Conservation (phyloP, 1,140 invertebrate genomes). For the Drosophila burlai region DNA sequence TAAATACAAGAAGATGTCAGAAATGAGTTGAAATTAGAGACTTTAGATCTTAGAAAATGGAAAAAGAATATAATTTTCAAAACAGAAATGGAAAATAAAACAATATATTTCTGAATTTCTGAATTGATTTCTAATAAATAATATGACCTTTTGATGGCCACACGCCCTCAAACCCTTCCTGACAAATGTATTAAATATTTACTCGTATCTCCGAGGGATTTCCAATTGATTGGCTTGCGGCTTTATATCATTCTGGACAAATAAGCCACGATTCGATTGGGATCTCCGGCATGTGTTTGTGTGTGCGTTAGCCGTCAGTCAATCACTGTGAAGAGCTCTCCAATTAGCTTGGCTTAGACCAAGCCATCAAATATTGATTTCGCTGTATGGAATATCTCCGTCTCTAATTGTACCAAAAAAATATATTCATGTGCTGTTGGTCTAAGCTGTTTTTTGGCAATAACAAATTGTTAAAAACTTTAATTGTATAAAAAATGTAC, state of each 20-base stretch:
- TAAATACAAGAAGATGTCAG: too few relatives aligned
- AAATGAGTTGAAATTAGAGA: not conserved
- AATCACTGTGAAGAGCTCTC: conserved; percentile 45
- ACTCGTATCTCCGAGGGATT: conserved; percentile 19
- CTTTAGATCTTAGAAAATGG: too few relatives aligned
- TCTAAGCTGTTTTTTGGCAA: not conserved
- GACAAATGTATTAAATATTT: conserved; percentile 28
- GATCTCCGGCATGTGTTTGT: conserved; percentile 6
- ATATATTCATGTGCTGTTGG: conserved; percentile 1
- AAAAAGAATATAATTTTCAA: too few relatives aligned
- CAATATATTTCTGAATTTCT: not conserved
- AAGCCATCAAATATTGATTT: conserved; percentile 41
- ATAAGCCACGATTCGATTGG: conserved; percentile 33
- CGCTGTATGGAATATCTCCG: conserved; percentile 11
- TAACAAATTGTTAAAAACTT: conserved; percentile 3
- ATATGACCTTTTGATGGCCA: conserved; percentile 7
- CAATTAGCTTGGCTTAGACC: conserved; percentile 42
- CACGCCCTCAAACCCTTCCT: conserved; percentile 4
- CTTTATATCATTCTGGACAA: conserved; percentile 21
- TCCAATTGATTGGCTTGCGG: conserved; percentile 41
- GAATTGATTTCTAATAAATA: not conserved
- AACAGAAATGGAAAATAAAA: not conserved
- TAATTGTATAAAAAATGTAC: not conserved
- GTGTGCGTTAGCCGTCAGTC: conserved; percentile 29
- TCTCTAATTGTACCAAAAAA: conserved; percentile 11